Base-by-base conservation (phyloP, 2,113 vertebrate species). In the Psophia crepitans region DNA sequence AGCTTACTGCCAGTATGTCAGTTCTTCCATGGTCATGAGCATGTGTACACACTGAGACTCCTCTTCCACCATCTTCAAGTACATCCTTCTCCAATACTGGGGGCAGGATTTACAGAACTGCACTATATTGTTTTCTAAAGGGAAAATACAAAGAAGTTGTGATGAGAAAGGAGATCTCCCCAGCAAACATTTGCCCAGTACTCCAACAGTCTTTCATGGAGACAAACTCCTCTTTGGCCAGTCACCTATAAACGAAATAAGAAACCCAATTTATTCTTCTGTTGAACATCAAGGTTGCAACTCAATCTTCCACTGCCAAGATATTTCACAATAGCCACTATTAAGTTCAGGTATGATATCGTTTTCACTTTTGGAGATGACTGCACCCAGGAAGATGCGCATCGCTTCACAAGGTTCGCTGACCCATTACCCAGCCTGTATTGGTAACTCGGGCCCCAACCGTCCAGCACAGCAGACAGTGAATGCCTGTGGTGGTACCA, bases 161-260 rank as follows among this genome's bases (percentile, higher is more conserved):
- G 22, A 28, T 41, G 71, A 64, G 5, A 78, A 91, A 81, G n/a
- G n/a, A 90, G 54, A 94, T 73, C 66, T 86, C 61, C 66, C 8
- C 78, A 83, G 79, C 57, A 88, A 92, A 57, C 70, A 69, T 39
- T 86, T 94, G 87, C 58, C 75, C 89, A 87, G 80, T 85, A 84
- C 41, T 95, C 48, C 70, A 92, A 58, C 23, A 69, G 32, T 27
- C 48, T 48, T 57, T 90, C 74, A 77, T 35, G 71, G 89, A 90
- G 96, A 93, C 49, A 91, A 64, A 93, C 89, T 73, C 74, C 35
- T 82, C 43, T 84, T 94, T 61, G 80, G 48, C 66, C 60, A 91
- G 58, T 88, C 65, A 82, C 23, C 44, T 87, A 43, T 75, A 83
- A 68, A 39, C 10, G 35, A 54, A 86, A 39, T 35, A 58, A 74